Percentiles rank a stretch among this genome's conserved stretches.
These are phyloP conservation scores for Siniperca chuatsi DNA, from an alignment of 2,113 vertebrate genomes.

Conservation along the genomic window DNA sequence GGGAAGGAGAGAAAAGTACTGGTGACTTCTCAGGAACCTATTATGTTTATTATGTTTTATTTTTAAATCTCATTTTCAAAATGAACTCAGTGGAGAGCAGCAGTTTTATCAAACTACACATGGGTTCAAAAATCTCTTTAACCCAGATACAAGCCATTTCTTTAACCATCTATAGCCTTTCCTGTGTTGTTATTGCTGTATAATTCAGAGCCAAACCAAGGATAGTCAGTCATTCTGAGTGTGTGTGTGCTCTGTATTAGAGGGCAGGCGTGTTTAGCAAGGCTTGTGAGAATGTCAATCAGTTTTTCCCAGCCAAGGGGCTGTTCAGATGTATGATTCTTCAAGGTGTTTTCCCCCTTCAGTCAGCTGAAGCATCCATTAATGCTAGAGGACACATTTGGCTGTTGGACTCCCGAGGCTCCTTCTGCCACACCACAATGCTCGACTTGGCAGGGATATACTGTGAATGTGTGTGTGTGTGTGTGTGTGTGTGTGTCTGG, in stretches of 20 bases:
- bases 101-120: neutral
- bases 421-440: constrained; percentile 73
- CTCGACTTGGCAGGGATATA: constrained; percentile 69
- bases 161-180: neutral
- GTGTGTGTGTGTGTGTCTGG: constrained; percentile 12
- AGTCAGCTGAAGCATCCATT: constrained; percentile 75
- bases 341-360: constrained; percentile 81
- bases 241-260: constrained; percentile 49
- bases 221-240: constrained; percentile 34
- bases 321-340: constrained; percentile 74
- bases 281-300: constrained; percentile 74
- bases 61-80: constrained; percentile 21
- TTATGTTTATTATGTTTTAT: constrained; percentile 4
- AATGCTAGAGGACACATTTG: constrained; percentile 82
- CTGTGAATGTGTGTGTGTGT: constrained; percentile 19
- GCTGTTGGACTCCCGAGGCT: constrained; percentile 74
- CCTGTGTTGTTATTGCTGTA: constrained; percentile 29
- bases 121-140: constrained; percentile 1
- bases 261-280: constrained; percentile 62
- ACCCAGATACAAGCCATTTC: constrained; percentile 6
- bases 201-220: constrained; percentile 43
- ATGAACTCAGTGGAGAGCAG: neutral
- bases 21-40: constrained; percentile 7
- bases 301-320: constrained; percentile 66
- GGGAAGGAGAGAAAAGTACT: neutral